These are phyloP conservation scores for Stegophylla sp. DNA, from an alignment of 2,888 invertebrate genomes.

Conservation along the genomic window DNA sequence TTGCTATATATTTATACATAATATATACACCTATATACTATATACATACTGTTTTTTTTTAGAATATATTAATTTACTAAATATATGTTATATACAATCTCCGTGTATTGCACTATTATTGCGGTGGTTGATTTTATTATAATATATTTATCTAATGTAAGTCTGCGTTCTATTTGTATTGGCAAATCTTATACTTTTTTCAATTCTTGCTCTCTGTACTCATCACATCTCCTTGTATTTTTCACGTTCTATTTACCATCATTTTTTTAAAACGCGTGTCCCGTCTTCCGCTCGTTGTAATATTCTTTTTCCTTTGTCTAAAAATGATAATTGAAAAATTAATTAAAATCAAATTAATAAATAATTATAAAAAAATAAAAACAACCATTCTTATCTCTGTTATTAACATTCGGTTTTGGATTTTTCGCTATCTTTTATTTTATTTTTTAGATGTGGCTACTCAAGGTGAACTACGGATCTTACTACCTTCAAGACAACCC, in stretches of 20 bases:
- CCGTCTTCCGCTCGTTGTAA: not conserved
- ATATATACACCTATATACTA: not conserved
- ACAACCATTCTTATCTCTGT: conserved; percentile 45
- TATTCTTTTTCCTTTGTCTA: not conserved
- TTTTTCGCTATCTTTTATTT: conserved; percentile 53
- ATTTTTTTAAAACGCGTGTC: conserved; percentile 9
- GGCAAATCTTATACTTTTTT: conserved; percentile 9
- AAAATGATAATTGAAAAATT: not conserved
- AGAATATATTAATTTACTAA: conserved; percentile 21
- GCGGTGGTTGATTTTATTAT: conserved; percentile 56
- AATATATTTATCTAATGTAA: too few relatives aligned
- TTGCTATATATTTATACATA: not conserved
- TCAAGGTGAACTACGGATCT: conserved; percentile 62
- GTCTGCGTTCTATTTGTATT: conserved; percentile 17
- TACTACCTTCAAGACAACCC: conserved; percentile 49
- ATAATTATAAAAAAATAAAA: conserved; percentile 20
- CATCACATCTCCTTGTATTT: conserved; percentile 6
- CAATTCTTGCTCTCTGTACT: conserved; percentile 9
- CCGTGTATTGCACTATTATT: conserved; percentile 25
- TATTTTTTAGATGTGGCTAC: conserved; percentile 62
- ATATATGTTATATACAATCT: conserved; percentile 27
- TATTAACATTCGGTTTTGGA: conserved; percentile 54
- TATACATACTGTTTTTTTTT: conserved; percentile 25
- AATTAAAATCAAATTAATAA: not conserved
- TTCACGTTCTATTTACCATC: conserved; percentile 11